Conservation (phyloP, 1,140 invertebrate genomes). For the Musca vetustissima region DNA sequence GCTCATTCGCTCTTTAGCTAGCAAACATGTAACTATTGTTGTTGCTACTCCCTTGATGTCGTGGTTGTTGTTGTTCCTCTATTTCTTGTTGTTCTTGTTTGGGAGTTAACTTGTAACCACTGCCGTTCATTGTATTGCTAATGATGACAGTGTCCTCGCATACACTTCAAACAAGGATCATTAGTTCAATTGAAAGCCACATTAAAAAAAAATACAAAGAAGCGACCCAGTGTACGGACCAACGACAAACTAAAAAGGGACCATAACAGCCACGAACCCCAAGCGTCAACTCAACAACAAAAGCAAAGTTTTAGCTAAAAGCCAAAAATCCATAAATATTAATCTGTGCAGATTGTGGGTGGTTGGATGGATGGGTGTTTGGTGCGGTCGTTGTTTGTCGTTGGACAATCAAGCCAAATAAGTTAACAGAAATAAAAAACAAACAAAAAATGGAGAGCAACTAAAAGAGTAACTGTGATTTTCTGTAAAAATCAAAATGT, state of each 20-base stretch:
- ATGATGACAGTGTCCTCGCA: too few species aligned
- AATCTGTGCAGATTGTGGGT: conserved; percentile 17
- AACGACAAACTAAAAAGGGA: neutral
- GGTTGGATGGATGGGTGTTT: neutral
- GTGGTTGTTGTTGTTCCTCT: too few species aligned
- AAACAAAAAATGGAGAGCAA: neutral
- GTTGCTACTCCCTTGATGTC: neutral
- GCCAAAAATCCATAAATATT: conserved; percentile 19
- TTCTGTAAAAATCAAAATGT: neutral
- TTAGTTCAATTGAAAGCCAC: conserved; percentile 23
- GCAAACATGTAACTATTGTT: neutral
- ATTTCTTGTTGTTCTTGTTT: too few species aligned
- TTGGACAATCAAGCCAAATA: neutral
- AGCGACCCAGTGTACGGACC: neutral
- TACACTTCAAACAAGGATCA: conserved; percentile 11
- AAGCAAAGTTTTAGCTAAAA: conserved; percentile 10
- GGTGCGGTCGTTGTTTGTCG: neutral
- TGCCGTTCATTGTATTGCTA: too few species aligned
- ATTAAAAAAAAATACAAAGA: neutral
- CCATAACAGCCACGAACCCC: neutral
- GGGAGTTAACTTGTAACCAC: too few species aligned
- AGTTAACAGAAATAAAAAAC: neutral
- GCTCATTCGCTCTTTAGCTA: too few species aligned
- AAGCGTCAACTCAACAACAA: neutral
- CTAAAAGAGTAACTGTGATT: neutral